A percentile compares a stretch with the other conserved stretches of the same genome.
phyloP scores from a whole-genome alignment of 1,140 invertebrate species.

The Oncopeltus fasciatus region DNA sequence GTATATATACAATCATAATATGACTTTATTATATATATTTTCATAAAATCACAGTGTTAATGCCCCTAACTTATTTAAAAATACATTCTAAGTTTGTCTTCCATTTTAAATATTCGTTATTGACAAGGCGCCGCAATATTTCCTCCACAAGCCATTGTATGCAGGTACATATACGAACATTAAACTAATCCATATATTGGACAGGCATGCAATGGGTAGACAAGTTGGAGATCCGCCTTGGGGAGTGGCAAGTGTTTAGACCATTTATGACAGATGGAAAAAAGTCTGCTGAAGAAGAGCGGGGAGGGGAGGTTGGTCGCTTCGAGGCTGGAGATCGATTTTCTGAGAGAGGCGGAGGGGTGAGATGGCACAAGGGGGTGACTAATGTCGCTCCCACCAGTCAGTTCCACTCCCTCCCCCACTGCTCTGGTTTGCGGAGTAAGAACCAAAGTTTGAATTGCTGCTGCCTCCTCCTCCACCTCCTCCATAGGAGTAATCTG shows the following conservation, averaged over 20 bases:
- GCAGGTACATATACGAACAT: too few relatives aligned
- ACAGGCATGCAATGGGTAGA: too few relatives aligned
- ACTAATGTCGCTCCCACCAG: constrained; percentile 11
- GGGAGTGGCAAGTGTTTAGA: too few relatives aligned
- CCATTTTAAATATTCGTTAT: constrained; percentile 9
- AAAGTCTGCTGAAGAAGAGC: constrained; percentile 7
- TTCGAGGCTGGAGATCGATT: constrained; percentile 14
- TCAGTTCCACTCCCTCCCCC: background rate
- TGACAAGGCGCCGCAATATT: too few relatives aligned
- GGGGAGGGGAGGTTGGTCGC: background rate
- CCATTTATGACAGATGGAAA: background rate
- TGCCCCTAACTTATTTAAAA: constrained; percentile 18
- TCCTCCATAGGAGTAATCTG: constrained; percentile 16
- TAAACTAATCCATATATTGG: too few relatives aligned
- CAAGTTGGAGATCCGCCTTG: too few relatives aligned
- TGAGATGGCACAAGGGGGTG: background rate
- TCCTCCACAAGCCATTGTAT: too few relatives aligned
- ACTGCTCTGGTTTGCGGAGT: constrained; percentile 6
- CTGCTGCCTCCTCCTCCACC: constrained; percentile 13
- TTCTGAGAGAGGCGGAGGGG: constrained; percentile 15
- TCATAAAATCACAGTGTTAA: constrained; percentile 20
- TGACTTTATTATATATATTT: constrained; percentile 11
- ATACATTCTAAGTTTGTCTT: background rate
- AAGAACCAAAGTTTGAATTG: constrained; percentile 11
- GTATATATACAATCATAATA: constrained; percentile 6